Evolutionary conservation across 2,113 vertebrate species (phyloP).

Genomic region (Psilopogon haemacephalus): DNA sequence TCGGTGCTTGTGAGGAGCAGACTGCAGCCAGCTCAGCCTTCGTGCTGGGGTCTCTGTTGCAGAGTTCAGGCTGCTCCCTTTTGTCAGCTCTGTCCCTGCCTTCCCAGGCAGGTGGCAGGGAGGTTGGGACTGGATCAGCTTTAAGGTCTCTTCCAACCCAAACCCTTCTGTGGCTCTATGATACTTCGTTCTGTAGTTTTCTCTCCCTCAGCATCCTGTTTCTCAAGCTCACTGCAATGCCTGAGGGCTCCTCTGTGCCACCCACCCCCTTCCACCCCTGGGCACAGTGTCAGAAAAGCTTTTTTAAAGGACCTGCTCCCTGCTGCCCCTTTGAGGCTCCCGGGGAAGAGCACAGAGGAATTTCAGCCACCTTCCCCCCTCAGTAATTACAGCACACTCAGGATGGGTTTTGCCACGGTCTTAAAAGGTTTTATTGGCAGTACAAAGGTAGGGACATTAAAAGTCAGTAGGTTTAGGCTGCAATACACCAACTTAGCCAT

Average conservation of each 20-base stretch:
- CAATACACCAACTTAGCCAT: not conserved
- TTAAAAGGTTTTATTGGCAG: constrained; percentile 48
- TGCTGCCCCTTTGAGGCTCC: not conserved
- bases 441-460: not conserved
- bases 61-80: not conserved
- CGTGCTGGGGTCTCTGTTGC: not conserved
- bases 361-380: not conserved
- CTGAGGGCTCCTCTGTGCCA: no score
- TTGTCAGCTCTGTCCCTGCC: not conserved
- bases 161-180: no score
- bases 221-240: not conserved
- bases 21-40: not conserved
- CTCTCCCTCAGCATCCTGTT: not conserved
- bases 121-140: no score
- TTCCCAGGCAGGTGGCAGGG: fast-evolving
- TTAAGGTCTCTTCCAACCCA: no score
- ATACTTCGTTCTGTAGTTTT: not conserved
- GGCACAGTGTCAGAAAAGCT: no score
- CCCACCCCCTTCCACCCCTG: fast-evolving
- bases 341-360: not conserved
- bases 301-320: not conserved
- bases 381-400: not conserved
- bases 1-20: not conserved
- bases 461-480: constrained; percentile 31
- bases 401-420: not conserved